Evolutionary conservation across 92 coral and sea anemone genomes (phyloP), one percentile per base, ranked within the genome.

Genomic region (Meandrina meandrites): DNA sequence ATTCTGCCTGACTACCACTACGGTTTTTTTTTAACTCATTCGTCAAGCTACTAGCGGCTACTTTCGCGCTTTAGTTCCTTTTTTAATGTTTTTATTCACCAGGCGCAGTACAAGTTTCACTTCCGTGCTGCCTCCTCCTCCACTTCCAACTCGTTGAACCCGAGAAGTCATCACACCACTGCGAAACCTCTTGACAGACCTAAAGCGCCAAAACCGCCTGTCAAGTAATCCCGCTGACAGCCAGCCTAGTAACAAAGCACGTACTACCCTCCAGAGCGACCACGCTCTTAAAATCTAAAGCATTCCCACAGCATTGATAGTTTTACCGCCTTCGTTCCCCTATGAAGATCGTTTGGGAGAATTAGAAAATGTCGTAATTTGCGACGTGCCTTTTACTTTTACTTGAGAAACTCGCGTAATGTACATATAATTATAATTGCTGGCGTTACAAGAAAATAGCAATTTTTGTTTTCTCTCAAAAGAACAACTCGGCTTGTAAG

Each of bases 41-140:
- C 5, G 66, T 58, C 66, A 5, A 24, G 66, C 18, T 54, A 4
- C 15, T 54, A 4, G 60, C 19, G 16, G 57, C 64, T 57, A 15
- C 64, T 57, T 21, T 57, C n/a, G n/a, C n/a, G n/a, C n/a, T n/a
- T n/a, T n/a, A n/a, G n/a, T n/a, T n/a, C n/a, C n/a, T n/a, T n/a
- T n/a, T 75, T 15, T 75, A 32, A 32, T 45, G 27, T 22, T 1
- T 72, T 62, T 12, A n/a, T 34, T 66, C 35, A 40, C 78, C 88
- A 97, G 99, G 93, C 99, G 31, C 99, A 97, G 81, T 97, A 95
- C 91, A 93, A 91, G 86, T 92, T 93, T 78, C 98, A 96, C 86
- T 97, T 97, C 57, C 82, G 90, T 64, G 91, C 93, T 0, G 96
- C 99, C 30, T 69, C 98, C 1, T 95, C 99, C 42, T 88, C 96